phyloP scores from a whole-genome alignment of 2,888 invertebrate species.

The Drosophila engyochracea region DNA sequence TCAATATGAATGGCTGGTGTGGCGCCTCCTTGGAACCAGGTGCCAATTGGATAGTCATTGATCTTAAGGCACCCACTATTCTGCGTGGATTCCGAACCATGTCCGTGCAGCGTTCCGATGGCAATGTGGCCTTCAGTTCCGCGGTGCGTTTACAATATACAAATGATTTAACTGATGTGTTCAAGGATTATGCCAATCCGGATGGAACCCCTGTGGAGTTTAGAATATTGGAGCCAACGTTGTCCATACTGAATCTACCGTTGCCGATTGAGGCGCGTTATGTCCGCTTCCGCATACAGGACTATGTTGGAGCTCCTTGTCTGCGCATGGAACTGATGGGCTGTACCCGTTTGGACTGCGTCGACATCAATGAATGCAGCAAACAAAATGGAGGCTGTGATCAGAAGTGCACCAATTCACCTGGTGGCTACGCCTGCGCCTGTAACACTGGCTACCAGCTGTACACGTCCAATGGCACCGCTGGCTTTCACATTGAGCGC shows the following conservation, averaged over 20 bases:
- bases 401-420: constrained; percentile 95
- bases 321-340: constrained; percentile 96
- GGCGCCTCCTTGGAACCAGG: constrained; percentile 94
- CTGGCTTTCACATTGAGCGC: constrained; percentile 92
- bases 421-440: constrained; percentile 94
- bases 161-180: constrained; percentile 94
- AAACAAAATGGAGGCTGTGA: constrained; percentile 96
- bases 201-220: constrained; percentile 97
- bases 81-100: constrained; percentile 96
- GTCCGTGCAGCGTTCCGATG: constrained; percentile 93
- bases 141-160: constrained; percentile 95
- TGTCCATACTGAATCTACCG: constrained; percentile 96
- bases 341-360: constrained; percentile 94
- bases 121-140: constrained; percentile 94
- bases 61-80: constrained; percentile 94
- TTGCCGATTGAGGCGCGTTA: constrained; percentile 96
- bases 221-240: constrained; percentile 93
- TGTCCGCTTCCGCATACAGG: constrained; percentile 93
- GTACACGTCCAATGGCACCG: constrained; percentile 94
- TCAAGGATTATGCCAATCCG: constrained; percentile 96
- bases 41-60: constrained; percentile 94
- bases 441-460: constrained; percentile 97
- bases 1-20: constrained; percentile 96
- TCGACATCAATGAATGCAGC: constrained; percentile 95
- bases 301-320: constrained; percentile 95